Evolutionary conservation across 1,140 invertebrate species (phyloP).

Genomic region (Drosophila pandora): DNA sequence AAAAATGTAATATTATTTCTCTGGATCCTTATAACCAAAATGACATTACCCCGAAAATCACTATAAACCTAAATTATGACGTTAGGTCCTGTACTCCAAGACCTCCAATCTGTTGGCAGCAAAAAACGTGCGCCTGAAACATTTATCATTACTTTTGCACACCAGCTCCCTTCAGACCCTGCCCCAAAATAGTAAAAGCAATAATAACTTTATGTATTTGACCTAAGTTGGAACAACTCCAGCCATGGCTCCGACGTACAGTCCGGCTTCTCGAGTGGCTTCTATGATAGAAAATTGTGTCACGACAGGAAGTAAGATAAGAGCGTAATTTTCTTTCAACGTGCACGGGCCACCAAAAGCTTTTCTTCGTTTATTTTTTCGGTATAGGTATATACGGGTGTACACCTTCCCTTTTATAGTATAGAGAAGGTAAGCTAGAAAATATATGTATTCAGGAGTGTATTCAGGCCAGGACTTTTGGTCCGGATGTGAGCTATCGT

Average conservation of each 20-base stretch:
- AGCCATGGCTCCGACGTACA: constrained; percentile 11
- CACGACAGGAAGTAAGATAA: constrained; percentile 84
- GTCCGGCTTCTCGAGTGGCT: constrained; percentile 50
- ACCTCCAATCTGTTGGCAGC: neutral
- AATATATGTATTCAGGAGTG: constrained; percentile 1
- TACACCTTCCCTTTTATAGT: too few relatives aligned
- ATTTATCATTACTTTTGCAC: constrained; percentile 65
- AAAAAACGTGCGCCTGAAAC: constrained; percentile 69
- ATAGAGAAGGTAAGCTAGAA: neutral
- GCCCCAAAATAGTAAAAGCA: constrained; percentile 50
- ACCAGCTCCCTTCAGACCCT: neutral
- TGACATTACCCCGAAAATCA: constrained; percentile 13
- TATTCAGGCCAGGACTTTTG: constrained; percentile 38
- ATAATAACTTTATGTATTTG: constrained; percentile 83
- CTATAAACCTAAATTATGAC: constrained; percentile 65
- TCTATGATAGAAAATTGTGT: constrained; percentile 83
- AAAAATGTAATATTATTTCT: too few relatives aligned
- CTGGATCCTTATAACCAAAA: neutral
- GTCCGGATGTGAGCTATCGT: constrained; percentile 79
- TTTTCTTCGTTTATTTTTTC: constrained; percentile 34
- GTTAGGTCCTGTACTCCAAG: constrained; percentile 16
- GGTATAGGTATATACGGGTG: too few relatives aligned
- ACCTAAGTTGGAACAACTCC: constrained; percentile 28
- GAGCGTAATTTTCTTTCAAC: constrained; percentile 83
- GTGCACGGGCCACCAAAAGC: constrained; percentile 59